Base-by-base conservation (phyloP, 1,140 invertebrate genomes). In the Drosophila prosaltans region DNA sequence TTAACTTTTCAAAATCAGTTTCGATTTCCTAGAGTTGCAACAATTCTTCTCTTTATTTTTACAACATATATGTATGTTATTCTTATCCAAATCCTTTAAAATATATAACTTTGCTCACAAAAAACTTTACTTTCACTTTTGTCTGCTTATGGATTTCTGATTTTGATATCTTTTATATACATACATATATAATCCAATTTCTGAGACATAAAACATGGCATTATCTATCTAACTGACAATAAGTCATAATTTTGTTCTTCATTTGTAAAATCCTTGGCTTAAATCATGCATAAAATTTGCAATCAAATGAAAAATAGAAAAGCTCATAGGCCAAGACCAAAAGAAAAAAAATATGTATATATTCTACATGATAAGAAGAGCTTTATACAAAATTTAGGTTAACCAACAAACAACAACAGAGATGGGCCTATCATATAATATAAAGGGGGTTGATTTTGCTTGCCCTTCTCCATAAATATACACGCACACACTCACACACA, bases 271-370 rank as follows among this genome's bases (percentile, higher is more conserved):
- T 62, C 60, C 60, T 45, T 45, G 36, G 57, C 57, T 59, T 39
- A 59, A 77, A 66, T 80, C 69, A 78, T 66, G 74, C 81, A 78
- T 78, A 70, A 85, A 85, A 74, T 85, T 74, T 72, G 81, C 81
- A 85, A 85, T 85, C 78, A 85, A 85, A 85, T 78, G 81, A 75
- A 85, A 85, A 85, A 85, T 85, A 74, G 71, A 78, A 78, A 85
- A 85, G 81, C 81, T 85, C 74, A 65, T 85, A 85, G 81, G 81
- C 81, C 75, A 45, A 60, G 59, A 16, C 16, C 54, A 69, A 76
- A 24, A 75, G 57, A 59, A 70, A 65, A 43, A 73, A 51, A n/a
- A 76, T 82, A 81, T 36, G 6, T 36, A 36, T 36, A 36, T 36
- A 36, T 36, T 9, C 7, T 24, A 51, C 6, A 36, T 36, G 6